Evolutionary conservation across 2,113 vertebrate genomes (phyloP).

Genomic region (Melospiza melodia): DNA sequence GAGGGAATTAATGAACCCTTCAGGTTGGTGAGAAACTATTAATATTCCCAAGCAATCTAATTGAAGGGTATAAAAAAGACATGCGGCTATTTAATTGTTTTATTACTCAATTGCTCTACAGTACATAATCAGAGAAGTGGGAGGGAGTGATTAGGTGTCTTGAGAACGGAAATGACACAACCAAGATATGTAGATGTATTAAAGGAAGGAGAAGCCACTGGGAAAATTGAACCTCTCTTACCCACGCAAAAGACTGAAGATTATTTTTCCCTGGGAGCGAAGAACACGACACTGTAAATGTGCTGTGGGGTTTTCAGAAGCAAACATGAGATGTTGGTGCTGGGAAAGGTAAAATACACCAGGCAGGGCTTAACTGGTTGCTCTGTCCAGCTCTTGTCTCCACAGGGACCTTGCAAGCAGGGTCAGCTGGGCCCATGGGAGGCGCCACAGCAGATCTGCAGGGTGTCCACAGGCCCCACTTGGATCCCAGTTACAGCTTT

Average conservation of each 20-base stretch:
- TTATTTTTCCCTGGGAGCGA: not conserved
- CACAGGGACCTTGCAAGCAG: not conserved
- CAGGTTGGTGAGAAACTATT: not conserved
- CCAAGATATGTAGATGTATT: not conserved
- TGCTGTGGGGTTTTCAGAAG: not conserved
- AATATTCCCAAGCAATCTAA: conserved; percentile 34
- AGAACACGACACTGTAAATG: not conserved
- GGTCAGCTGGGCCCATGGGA: rapidly evolving
- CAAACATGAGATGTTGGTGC: not conserved
- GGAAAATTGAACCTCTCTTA: not conserved
- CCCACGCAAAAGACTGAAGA: not conserved
- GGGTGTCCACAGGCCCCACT: not conserved
- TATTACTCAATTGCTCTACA: conserved; percentile 33
- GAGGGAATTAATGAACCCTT: not conserved
- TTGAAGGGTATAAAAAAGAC: conserved; percentile 24
- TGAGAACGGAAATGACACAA: conserved; percentile 59
- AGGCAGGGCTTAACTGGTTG: not conserved
- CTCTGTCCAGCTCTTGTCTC: not conserved
- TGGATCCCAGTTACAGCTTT: not conserved
- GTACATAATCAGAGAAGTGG: conserved; percentile 4
- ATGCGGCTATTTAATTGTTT: conserved; percentile 26
- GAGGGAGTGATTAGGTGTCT: conserved; percentile 12
- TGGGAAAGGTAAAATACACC: not conserved
- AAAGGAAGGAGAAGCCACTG: not conserved
- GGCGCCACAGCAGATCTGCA: not conserved